phyloP scores from a whole-genome alignment of 2,113 vertebrate species.

The Sterrhoptilus dennistouni region DNA sequence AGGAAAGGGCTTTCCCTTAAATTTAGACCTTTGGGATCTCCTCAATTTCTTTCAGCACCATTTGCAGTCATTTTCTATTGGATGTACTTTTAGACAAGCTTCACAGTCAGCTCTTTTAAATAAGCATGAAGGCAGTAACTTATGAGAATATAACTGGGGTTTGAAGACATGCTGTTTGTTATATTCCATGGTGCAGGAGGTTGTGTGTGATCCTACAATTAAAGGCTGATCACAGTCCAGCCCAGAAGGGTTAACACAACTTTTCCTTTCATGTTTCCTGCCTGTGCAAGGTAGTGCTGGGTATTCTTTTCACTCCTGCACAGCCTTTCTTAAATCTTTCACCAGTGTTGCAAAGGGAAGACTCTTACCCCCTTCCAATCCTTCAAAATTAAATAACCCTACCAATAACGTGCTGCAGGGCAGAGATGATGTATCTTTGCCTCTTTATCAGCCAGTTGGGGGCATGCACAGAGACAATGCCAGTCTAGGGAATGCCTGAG shows the following conservation, averaged over 20 bases:
- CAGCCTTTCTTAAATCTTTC: neutral
- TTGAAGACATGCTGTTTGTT: neutral
- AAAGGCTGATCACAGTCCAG: neutral
- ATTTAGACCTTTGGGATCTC: neutral
- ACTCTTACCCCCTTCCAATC: neutral
- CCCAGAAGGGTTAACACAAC: neutral
- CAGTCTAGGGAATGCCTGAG: neutral
- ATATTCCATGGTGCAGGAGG: neutral
- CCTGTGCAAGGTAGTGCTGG: neutral
- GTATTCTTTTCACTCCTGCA: neutral
- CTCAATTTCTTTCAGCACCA: neutral
- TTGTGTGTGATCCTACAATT: neutral
- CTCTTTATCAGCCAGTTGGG: neutral
- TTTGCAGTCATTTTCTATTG: neutral
- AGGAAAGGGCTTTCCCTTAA: neutral
- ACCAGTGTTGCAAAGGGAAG: neutral
- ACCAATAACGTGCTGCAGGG: neutral
- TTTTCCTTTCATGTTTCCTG: neutral
- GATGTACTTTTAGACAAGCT: neutral
- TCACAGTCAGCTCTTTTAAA: slow-evolving; percentile 5
- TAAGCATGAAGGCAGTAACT: neutral
- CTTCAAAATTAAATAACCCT: neutral
- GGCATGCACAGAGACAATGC: neutral
- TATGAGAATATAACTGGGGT: neutral
- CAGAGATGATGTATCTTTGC: neutral